Percentiles rank a stretch among this genome's conserved stretches.
phyloP scores from a whole-genome alignment of 2,797 vertebrate species.

The Sebastes diploproa region DNA sequence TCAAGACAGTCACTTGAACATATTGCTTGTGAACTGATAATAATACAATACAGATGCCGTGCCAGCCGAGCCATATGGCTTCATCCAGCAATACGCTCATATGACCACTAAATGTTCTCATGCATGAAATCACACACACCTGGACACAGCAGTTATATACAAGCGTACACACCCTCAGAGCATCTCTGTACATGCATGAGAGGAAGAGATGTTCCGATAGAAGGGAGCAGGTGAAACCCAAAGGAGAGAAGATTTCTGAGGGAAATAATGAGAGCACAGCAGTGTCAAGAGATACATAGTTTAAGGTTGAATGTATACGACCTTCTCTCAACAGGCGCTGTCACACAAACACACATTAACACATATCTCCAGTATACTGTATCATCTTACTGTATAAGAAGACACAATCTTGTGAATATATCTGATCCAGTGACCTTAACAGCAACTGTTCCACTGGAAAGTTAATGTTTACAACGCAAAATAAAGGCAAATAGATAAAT shows the following conservation, averaged over 20 bases:
- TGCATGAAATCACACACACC: conserved; percentile 58
- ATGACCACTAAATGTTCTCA: conserved; percentile 31
- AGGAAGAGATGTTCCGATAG: not conserved
- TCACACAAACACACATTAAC: not conserved
- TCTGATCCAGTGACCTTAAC: not conserved
- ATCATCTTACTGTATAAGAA: not conserved
- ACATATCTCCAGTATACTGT: not conserved
- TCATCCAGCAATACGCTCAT: conserved; percentile 41
- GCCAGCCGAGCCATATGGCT: conserved; percentile 33
- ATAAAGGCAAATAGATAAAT: not conserved
- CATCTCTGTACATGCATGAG: not conserved
- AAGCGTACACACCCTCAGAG: not conserved
- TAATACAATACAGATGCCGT: conserved; percentile 35
- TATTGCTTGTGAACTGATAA: conserved; percentile 26
- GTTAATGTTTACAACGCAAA: not conserved
- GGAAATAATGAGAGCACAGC: not conserved
- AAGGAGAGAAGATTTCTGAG: not conserved
- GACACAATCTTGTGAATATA: not conserved
- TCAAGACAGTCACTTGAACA: conserved; percentile 13
- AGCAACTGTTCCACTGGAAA: not conserved
- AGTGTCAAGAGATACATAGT: conserved; percentile 6
- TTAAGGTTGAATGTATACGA: not conserved
- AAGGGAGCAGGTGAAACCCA: not conserved
- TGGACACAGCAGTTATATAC: conserved; percentile 24
- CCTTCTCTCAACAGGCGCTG: not conserved